Base-by-base conservation (phyloP, 2,797 vertebrate species). In the Microctenopoma lineatum region DNA sequence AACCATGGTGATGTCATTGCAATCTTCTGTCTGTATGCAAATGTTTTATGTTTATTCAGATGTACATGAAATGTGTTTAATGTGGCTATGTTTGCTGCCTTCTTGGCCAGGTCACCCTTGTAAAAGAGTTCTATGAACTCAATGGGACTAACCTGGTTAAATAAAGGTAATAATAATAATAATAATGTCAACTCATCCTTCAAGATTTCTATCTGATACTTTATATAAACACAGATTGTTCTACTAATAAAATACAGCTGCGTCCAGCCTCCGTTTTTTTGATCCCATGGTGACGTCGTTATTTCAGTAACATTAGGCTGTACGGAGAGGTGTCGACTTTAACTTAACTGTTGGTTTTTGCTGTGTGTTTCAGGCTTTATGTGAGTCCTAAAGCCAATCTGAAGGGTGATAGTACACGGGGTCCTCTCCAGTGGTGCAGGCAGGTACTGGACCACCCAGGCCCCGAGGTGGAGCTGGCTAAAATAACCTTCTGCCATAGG, bases 391-490 rank as follows among this genome's bases (percentile, higher is more conserved):
- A 93, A 83, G 96, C 95, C 85, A 92, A 86, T 70, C 89, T 89
- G 46, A 70, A 80, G 11, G 59, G 90, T 26, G 91, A 92, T 86
- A 91, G 92, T 55, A 41, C 86, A 73, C 73, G 95, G 89, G 96
- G 89, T 80, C 95, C 97, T 85, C 91, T 97, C 48, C 95, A 96
- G 91, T 99, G 98, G 98, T 98, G 96, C 93, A 95, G 98, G 79
- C 96, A 90, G 83, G 94, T 98, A 84, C 93, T 99, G 88, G 97
- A 99, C 91, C 94, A 97, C 82, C 97, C 95, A 1, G 95, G 94
- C 81, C 96, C 97, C 1, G 97, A 99, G 85, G 93, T 95, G 92
- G 95, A 97, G 86, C 95, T 97, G 77, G 98, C 98, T 38, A 97
- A 95, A 88, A 95, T 97, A 76, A 97, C 96, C 25, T 87, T 99